Evolutionary conservation across 2,888 invertebrate genomes (phyloP).

Genomic region (Incurvaria masculella): DNA sequence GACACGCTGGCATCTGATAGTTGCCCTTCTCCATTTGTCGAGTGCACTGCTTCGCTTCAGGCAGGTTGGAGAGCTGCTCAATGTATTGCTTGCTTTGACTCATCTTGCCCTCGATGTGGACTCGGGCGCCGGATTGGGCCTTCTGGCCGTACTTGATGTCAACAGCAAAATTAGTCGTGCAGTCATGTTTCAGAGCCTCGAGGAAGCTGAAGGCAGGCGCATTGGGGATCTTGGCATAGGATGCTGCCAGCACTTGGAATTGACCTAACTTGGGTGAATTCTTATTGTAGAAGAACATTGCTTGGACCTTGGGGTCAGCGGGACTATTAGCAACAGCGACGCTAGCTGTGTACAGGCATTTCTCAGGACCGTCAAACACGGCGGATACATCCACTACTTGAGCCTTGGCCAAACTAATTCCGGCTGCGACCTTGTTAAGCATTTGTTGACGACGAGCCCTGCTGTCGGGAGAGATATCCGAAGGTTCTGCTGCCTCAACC

Average conservation of each 20-base stretch:
- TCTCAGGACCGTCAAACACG: conserved; percentile 51
- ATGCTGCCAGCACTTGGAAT: conserved; percentile 46
- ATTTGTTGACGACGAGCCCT: conserved; percentile 49
- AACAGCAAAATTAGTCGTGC: conserved; percentile 43
- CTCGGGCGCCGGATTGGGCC: conserved; percentile 26
- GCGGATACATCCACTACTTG: conserved; percentile 52
- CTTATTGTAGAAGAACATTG: conserved; percentile 42
- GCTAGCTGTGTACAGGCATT: conserved; percentile 49
- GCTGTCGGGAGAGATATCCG: conserved; percentile 39
- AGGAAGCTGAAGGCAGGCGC: conserved; percentile 50
- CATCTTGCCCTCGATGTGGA: conserved; percentile 42
- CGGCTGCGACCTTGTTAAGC: conserved; percentile 48
- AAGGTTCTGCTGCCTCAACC: not conserved
- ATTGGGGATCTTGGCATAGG: conserved; percentile 42
- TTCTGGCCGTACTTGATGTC: conserved; percentile 51
- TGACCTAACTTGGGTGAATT: conserved; percentile 32
- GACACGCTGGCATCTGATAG: conserved; percentile 55
- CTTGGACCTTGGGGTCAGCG: conserved; percentile 53
- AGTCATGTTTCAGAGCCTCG: conserved; percentile 51
- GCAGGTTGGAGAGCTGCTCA: conserved; percentile 42
- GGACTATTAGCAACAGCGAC: conserved; percentile 54
- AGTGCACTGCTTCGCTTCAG: conserved; percentile 44
- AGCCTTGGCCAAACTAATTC: conserved; percentile 52
- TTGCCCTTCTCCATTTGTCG: conserved; percentile 53
- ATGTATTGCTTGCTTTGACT: conserved; percentile 49